Percentiles rank a stretch among this genome's conserved stretches.
These are phyloP conservation scores for Meganola albula DNA, from an alignment of 2,888 invertebrate species.

Conservation along the genomic window DNA sequence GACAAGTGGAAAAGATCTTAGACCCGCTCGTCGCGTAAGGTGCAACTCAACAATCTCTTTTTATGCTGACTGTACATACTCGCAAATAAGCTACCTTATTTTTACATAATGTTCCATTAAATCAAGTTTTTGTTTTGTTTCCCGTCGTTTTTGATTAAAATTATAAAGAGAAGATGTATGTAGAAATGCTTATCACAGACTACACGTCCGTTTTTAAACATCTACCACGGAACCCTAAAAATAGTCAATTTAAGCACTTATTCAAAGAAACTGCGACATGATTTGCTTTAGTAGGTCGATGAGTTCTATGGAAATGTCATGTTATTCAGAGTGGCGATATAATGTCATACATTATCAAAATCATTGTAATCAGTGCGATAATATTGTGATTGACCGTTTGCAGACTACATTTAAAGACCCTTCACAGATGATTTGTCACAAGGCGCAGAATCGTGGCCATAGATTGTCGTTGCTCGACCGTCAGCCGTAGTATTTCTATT, in stretches of 20 bases:
- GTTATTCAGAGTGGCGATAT: conserved; percentile 11
- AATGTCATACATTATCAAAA: too few species aligned
- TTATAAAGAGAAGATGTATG: neutral
- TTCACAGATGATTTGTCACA: too few species aligned
- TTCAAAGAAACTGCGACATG: conserved; percentile 21
- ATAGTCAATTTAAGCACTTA: conserved; percentile 15
- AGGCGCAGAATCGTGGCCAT: too few species aligned
- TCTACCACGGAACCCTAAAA: conserved; percentile 7
- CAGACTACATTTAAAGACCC: too few species aligned
- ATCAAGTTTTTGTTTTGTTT: conserved; percentile 13
- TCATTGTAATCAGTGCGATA: too few species aligned
- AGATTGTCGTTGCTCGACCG: too few species aligned
- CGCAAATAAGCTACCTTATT: conserved; percentile 13
- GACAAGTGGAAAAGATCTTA: conserved; percentile 79
- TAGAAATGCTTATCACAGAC: neutral
- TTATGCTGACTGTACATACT: conserved; percentile 22
- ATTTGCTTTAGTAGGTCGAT: conserved; percentile 8
- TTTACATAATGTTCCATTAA: conserved; percentile 20
- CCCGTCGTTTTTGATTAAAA: neutral
- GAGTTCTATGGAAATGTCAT: conserved; percentile 16
- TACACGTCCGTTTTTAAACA: neutral
- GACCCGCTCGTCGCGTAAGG: conserved; percentile 69
- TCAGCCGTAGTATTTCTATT: too few species aligned
- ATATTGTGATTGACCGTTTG: too few species aligned
- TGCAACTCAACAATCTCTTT: conserved; percentile 14